Conservation (phyloP, 2,113 vertebrate species). For the Dipodomys merriami region DNA sequence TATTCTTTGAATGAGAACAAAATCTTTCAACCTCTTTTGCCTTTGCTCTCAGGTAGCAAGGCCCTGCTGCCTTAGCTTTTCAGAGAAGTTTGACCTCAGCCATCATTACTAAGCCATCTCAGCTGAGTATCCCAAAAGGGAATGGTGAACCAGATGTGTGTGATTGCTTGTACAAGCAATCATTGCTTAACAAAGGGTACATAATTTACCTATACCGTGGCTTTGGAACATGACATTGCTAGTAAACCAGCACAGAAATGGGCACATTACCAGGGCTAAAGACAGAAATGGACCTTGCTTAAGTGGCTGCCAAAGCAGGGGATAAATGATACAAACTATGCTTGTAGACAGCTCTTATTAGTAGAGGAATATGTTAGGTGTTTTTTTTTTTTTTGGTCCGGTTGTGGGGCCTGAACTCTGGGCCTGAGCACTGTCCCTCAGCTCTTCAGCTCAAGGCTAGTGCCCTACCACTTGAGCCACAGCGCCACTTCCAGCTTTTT, state of each 20-base stretch:
- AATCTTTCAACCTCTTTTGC: background rate
- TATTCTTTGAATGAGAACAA: background rate
- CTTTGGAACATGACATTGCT: slow-evolving; percentile 18
- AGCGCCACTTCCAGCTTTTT: no score
- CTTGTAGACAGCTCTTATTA: background rate
- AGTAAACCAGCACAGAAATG: slow-evolving; percentile 25
- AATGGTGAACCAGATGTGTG: background rate
- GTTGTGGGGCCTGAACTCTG: no score
- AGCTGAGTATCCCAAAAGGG: background rate
- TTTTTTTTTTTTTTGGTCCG: no score
- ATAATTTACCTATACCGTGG: background rate
- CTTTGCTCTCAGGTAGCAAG: background rate
- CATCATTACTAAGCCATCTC: background rate
- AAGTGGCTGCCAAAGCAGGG: background rate
- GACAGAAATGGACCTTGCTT: background rate
- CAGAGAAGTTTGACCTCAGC: background rate
- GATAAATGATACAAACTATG: background rate
- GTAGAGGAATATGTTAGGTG: background rate
- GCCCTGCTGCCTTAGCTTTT: background rate
- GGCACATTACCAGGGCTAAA: background rate
- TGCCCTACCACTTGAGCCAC: no score
- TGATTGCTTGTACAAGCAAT: background rate
- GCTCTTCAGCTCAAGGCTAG: no score
- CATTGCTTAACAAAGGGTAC: background rate
- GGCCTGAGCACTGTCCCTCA: no score